phyloP scores from a whole-genome alignment of 2,113 vertebrate genomes.

The Todiramphus chloris region DNA sequence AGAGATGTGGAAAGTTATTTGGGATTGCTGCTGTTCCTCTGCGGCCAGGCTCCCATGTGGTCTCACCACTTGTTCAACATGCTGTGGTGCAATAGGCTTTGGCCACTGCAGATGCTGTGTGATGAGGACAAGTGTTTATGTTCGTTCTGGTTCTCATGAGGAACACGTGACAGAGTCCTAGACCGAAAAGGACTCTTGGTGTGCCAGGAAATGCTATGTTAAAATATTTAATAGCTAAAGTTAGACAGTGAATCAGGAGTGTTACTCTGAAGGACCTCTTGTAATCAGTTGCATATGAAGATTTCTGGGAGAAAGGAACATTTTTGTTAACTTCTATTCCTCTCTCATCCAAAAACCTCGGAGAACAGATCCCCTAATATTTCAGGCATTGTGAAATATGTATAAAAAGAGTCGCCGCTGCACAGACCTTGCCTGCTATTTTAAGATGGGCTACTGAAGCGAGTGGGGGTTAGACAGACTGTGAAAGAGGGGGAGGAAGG shows the following conservation, averaged over 20 bases:
- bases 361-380: not conserved
- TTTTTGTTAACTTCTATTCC: not conserved
- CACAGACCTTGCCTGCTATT: conserved; percentile 49
- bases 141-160: not conserved
- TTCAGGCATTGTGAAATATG: conserved; percentile 3
- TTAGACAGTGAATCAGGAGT: not conserved
- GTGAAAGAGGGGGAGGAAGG: conserved; percentile 37
- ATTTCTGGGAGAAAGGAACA: not conserved
- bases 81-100: rapidly evolving
- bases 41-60: not conserved
- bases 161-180: not conserved
- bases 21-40: not conserved
- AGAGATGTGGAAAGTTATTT: not conserved
- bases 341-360: not conserved
- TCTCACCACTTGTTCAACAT: rapidly evolving
- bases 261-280: not conserved
- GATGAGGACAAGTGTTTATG: not conserved
- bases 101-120: not conserved
- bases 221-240: not conserved
- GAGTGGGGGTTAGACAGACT: conserved; percentile 28
- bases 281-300: not conserved
- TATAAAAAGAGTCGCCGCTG: not conserved
- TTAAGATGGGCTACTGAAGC: conserved; percentile 38
- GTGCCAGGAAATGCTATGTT: not conserved
- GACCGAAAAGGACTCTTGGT: not conserved